A percentile compares a stretch with the other conserved stretches of the same genome.
Evolutionary conservation across 2,888 invertebrate genomes (phyloP).

Genomic region (Drosophila ezoana): DNA sequence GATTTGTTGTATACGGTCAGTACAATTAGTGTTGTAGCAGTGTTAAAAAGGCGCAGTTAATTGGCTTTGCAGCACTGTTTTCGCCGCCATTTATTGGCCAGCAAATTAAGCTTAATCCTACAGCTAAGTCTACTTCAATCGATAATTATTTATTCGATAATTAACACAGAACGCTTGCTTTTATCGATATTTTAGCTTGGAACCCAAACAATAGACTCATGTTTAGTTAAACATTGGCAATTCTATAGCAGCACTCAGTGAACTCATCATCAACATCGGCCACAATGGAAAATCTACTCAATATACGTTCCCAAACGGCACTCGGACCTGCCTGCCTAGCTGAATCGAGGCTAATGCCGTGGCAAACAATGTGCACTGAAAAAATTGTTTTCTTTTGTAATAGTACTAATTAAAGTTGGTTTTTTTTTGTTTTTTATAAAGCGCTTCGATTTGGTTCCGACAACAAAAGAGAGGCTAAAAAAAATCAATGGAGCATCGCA

Average conservation of each 20-base stretch:
- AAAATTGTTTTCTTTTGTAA: slow-evolving; percentile 76
- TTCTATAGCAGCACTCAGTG: slow-evolving; percentile 9
- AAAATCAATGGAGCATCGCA: slow-evolving; percentile 64
- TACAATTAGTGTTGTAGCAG: not conserved
- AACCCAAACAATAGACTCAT: not conserved
- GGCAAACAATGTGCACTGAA: slow-evolving; percentile 59
- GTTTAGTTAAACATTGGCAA: not conserved
- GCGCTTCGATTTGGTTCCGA: slow-evolving; percentile 32
- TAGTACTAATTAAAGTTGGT: slow-evolving; percentile 72
- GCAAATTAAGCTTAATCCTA: too few relatives aligned
- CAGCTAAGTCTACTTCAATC: too few relatives aligned
- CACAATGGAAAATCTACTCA: slow-evolving; percentile 23
- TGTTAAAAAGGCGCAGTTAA: not conserved
- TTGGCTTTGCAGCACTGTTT: too few relatives aligned
- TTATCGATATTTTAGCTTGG: not conserved
- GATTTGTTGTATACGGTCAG: too few relatives aligned
- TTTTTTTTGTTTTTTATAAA: slow-evolving; percentile 32
- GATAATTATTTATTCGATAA: not conserved
- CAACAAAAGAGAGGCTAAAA: slow-evolving; percentile 29
- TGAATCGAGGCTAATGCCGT: slow-evolving; percentile 71
- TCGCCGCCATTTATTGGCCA: too few relatives aligned
- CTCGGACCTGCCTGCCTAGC: slow-evolving; percentile 21
- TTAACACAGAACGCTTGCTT: not conserved
- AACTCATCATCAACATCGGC: slow-evolving; percentile 4
- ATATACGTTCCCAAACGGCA: slow-evolving; percentile 2